Evolutionary conservation across 2,113 vertebrate genomes (phyloP), one percentile per base, ranked within the genome.

Genomic region (Odocoileus hemionus): DNA sequence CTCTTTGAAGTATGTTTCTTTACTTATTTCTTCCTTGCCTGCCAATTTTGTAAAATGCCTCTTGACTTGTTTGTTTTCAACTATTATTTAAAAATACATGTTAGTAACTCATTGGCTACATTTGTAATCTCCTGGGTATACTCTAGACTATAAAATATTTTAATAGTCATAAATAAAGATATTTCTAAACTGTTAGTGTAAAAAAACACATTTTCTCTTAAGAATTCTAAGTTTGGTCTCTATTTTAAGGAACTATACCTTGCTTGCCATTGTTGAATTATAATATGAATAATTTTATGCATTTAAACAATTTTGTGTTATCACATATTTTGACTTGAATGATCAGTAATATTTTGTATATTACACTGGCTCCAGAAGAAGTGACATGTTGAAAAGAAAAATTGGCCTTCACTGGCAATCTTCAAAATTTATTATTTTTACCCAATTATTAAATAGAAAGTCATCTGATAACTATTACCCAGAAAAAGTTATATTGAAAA

Each of bases 1-100:
- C 98, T 99, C 98, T 98, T 98, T 98, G 98, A 98, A 97, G 96
- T 87, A 55, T 60, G n/a, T 93, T 97, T 97, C 52, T 96, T 90
- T 45, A 91, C 60, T 96, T 97, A n/a, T 80, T 97, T 96, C 97
- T 97, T 96, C 85, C 93, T 98, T 98, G 97, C 96, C 96, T 99
- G 97, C 98, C 94, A 98, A 85, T 91, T 97, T 30, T 97, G 90
- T 97, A 96, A 98, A 96, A 97, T 98, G 96, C 91, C 98, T 98
- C 94, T 97, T 98, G 96, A 97, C 11, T 94, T 98, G 90, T 92
- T 85, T 95, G 85, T 97, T 97, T 96, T 87, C 90, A 91, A 58
- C 5, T 11, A 52, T 85, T 85, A 39, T 96, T 52, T 67, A 86
- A 76, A 96, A 67, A 55, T 90, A 74, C 17, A 26, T 96, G 54